Conservation (phyloP, 2,113 vertebrate species). For the Dendropsophus ebraccatus region DNA sequence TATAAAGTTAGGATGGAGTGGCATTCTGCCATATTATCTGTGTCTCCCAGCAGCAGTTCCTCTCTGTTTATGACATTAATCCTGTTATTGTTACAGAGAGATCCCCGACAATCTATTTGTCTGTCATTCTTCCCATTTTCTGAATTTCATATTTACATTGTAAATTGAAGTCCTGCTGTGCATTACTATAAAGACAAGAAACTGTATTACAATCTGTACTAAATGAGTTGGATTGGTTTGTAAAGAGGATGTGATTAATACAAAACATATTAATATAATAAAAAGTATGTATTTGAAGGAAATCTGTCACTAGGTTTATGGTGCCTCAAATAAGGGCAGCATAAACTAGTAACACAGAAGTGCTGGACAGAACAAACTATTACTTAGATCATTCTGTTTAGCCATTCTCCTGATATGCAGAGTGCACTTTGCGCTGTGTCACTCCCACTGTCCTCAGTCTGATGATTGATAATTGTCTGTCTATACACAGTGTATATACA, state of each 20-base stretch:
- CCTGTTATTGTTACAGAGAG: constrained; percentile 38
- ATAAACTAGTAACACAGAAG: too few species aligned
- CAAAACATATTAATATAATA: not conserved
- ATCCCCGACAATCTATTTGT: constrained; percentile 36
- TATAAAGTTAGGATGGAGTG: constrained; percentile 36
- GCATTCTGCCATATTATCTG: constrained; percentile 42
- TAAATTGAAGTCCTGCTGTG: constrained; percentile 1
- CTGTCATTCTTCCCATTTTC: constrained; percentile 44
- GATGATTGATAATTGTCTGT: too few species aligned
- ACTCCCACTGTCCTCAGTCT: too few species aligned
- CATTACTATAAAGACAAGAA: not conserved
- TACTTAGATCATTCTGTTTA: too few species aligned
- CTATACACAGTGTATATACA: too few species aligned
- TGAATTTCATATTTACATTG: constrained; percentile 9
- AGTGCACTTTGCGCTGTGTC: too few species aligned
- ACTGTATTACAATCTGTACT: not conserved
- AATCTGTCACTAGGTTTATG: too few species aligned
- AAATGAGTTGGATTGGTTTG: not conserved
- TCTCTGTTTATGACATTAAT: constrained; percentile 32
- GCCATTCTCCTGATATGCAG: too few species aligned
- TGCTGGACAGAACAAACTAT: too few species aligned
- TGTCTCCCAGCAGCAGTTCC: constrained; percentile 35
- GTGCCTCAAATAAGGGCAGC: too few species aligned
- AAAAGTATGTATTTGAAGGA: too few species aligned
- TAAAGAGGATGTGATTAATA: not conserved